Evolutionary conservation across 2,797 vertebrate species (phyloP).

Genomic region (Petrocephalus schoutedeni): DNA sequence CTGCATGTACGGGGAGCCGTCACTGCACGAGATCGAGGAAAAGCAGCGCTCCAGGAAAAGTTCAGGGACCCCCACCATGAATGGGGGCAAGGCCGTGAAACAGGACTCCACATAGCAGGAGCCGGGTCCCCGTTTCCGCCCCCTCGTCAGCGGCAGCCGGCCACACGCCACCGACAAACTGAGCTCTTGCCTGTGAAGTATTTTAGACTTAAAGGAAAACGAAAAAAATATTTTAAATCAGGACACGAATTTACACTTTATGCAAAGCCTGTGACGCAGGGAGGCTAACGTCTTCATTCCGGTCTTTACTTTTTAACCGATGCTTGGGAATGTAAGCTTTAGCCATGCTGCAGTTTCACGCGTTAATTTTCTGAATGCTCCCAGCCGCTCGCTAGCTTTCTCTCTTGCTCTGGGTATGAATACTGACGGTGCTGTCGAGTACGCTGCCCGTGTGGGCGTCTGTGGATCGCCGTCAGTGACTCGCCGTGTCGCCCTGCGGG

Average conservation of each 20-base stretch:
- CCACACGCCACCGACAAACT: conserved; percentile 46
- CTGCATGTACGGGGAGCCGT: conserved; percentile 99
- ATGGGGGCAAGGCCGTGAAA: conserved; percentile 78
- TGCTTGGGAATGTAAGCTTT: conserved; percentile 56
- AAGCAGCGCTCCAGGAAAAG: conserved; percentile 85
- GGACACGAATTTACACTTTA: conserved; percentile 83
- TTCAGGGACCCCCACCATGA: conserved; percentile 87
- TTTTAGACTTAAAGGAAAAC: conserved; percentile 42
- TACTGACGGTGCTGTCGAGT: conserved; percentile 14
- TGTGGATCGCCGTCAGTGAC: not conserved
- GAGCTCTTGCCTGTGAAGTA: conserved; percentile 54
- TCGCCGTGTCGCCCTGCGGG: not conserved
- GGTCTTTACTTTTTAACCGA: conserved; percentile 61
- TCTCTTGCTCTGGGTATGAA: conserved; percentile 39
- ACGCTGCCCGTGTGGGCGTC: not conserved
- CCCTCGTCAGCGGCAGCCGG: conserved; percentile 37
- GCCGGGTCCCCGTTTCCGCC: conserved; percentile 23
- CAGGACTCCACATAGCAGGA: conserved; percentile 82
- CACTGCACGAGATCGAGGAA: conserved; percentile 94
- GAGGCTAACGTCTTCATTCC: conserved; percentile 65
- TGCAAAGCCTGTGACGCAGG: conserved; percentile 72
- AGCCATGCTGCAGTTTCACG: conserved; percentile 57
- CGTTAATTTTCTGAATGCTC: conserved; percentile 48
- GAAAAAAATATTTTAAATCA: conserved; percentile 58
- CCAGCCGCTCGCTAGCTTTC: conserved; percentile 53